Conservation (phyloP, 2,888 invertebrate species). For the Eretmocerus hayati region DNA sequence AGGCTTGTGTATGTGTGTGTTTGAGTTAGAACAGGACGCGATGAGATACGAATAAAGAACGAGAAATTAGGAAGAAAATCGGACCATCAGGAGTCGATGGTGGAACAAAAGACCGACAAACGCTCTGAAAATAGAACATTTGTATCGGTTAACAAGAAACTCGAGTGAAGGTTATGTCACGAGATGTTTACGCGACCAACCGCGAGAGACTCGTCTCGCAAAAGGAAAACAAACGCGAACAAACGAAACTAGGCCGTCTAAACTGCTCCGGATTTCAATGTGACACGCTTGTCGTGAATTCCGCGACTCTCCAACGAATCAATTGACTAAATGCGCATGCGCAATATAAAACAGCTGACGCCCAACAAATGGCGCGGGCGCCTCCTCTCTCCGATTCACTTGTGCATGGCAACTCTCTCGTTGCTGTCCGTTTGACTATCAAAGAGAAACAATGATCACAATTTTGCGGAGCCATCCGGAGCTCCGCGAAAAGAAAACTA, state of each 20-base stretch:
- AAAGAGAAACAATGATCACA: background rate
- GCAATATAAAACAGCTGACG: no score
- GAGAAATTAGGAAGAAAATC: background rate
- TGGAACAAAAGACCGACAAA: no score
- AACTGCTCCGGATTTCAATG: background rate
- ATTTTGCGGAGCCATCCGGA: background rate
- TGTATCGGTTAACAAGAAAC: no score
- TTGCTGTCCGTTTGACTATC: background rate
- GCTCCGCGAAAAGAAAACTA: background rate
- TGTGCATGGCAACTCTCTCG: slow-evolving; percentile 5
- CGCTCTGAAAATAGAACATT: slow-evolving; percentile 44
- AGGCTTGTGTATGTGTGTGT: no score
- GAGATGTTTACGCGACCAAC: no score
- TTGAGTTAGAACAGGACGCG: background rate
- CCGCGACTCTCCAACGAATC: background rate
- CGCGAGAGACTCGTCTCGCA: background rate
- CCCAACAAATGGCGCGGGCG: background rate
- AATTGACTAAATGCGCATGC: background rate
- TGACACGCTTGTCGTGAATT: background rate
- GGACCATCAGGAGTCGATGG: background rate
- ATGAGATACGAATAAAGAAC: background rate
- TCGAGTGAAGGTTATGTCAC: no score
- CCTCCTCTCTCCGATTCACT: background rate
- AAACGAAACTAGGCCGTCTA: no score
- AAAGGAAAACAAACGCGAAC: background rate